Evolutionary conservation across 2,888 invertebrate genomes (phyloP), one percentile per base, ranked within the genome.

Genomic region (Limnephilus lunatus): DNA sequence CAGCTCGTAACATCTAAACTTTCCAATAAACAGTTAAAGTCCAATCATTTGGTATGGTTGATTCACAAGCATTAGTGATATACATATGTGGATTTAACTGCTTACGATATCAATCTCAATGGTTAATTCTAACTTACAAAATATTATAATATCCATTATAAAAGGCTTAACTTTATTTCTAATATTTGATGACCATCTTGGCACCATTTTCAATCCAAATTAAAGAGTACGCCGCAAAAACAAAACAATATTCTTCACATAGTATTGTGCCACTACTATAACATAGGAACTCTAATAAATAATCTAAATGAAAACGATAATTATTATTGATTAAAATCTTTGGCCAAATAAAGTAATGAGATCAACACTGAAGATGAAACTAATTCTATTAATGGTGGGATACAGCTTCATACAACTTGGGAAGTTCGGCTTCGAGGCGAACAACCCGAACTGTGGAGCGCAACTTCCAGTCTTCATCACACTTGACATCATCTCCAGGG

Each of bases 401-500:
- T 15, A 93, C 94, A 91, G 95, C 95, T 93, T 95, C 96, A 95
- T 97, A 98, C 93, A 97, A 95, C 94, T 97, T 97, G 92, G 97
- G 97, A 94, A 98, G 95, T 95, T 98, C 98, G 19, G 97, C 97
- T 95, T 98, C 97, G 90, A 98, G 95, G 89, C 97, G 96, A 94
- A 98, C 96, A 48, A 98, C 96, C 94, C 97, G 96, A 81, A 98
- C 97, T 94, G 97, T 97, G 1, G 98, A 98, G 85, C 97, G 96
- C 87, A 98, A 95, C 91, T 96, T 96, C 97, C 97, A 98, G 91
- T 95, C 95, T 91, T 95, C 95, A 87, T 94, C 94, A 85, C 95
- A 95, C 48, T 94, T 94, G 32, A 94, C 94, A 89, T 94, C 94
- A 86, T 95, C 95, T 90, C 96, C 96, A 0, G 92, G 90, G 39